Percentiles rank a stretch among this genome's conserved stretches.
Conservation (phyloP, 2,888 invertebrate species). For the Andrena flavipes region DNA sequence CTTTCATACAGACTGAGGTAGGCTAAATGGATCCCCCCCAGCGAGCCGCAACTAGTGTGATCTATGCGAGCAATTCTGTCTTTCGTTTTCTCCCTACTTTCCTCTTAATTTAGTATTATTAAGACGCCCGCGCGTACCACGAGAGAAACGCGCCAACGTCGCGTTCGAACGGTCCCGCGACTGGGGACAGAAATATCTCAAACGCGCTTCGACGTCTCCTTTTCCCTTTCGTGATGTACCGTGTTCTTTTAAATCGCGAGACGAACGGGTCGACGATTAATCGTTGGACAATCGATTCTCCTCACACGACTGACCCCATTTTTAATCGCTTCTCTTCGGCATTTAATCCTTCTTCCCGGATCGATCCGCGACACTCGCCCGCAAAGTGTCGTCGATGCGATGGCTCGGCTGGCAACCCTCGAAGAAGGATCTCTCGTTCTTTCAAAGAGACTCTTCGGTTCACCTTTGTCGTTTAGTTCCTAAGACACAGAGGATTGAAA, state of each 20-base stretch:
- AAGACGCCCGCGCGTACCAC: conserved; percentile 2
- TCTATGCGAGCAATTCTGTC: conserved; percentile 40
- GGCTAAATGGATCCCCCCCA: conserved; percentile 60
- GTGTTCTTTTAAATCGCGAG: conserved; percentile 12
- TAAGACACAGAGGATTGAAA: conserved; percentile 47
- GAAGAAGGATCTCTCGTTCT: background rate
- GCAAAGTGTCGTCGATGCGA: background rate
- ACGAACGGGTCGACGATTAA: conserved; percentile 32
- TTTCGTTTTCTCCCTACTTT: background rate
- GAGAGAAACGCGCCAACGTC: conserved; percentile 16
- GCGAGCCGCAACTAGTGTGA: conserved; percentile 46
- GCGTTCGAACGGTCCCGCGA: conserved; percentile 7
- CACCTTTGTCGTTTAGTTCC: conserved; percentile 56
- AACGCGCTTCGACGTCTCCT: background rate
- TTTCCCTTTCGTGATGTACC: background rate
- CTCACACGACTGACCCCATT: conserved; percentile 36
- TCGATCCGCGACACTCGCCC: background rate
- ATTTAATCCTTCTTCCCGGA: background rate
- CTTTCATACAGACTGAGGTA: conserved; percentile 73
- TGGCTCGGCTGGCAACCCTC: background rate
- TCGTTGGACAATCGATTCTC: conserved; percentile 36
- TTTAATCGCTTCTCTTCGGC: background rate
- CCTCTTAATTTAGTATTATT: conserved; percentile 55
- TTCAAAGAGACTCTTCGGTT: conserved; percentile 9
- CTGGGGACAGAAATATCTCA: background rate